Evolutionary conservation across 2,113 vertebrate genomes (phyloP), one percentile per base, ranked within the genome.

Genomic region (Bos taurus): DNA sequence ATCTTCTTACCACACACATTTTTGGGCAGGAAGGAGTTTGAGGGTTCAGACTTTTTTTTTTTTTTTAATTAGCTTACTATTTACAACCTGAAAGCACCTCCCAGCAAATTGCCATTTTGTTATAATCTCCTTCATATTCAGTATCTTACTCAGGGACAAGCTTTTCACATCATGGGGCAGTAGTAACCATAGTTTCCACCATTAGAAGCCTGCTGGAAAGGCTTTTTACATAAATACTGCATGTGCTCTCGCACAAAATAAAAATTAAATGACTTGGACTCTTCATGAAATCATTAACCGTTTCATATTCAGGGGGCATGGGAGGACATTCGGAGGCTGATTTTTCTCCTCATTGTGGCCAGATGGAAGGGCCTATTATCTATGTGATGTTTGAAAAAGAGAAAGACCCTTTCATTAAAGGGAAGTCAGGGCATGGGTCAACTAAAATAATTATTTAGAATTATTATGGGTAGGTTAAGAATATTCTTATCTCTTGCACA

Each of bases 221-320:
- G 93, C 89, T 98, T 98, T 98, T 98, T 95, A 97, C 94, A 97
- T 95, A 96, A 98, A 98, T 96, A 97, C 97, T 97, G 93, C 91
- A 98, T 98, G 98, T 77, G 93, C 36, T 83, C 90, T 97, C 89
- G 96, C 93, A 96, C 96, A 95, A 98, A 97, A 96, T 97, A 98
- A 97, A 98, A 98, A 98, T 97, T 96, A 98, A 91, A 91, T 94
- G 97, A 97, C 89, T 98, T 87, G 57, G 71, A 94, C 87, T 95
- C 97, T 96, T 97, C 50, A 25, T 93, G 67, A 96, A 97, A 93
- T 93, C 62, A 96, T 97, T 97, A 97, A 97, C 98, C 89, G 40
- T 97, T 98, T 98, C 94, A 80, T 84, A 91, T 95, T 97, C 91
- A 52, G 1, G 3, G 93, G 95, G 78, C 89, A 84, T 14, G 54